Conservation (phyloP, 2,888 invertebrate genomes). For the Oscheius sp. region DNA sequence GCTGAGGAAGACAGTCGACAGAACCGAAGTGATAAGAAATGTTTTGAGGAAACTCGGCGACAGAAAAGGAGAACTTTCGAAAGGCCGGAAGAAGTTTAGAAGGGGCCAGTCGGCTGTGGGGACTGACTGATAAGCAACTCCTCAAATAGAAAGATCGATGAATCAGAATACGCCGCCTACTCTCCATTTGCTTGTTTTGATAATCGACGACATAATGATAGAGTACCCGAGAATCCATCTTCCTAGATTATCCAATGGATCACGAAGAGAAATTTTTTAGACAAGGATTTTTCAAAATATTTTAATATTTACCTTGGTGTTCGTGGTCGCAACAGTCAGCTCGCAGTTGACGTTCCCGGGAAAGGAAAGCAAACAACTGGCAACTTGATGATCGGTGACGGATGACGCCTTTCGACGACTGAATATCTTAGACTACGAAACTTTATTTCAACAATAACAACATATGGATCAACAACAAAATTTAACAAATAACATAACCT, state of each 20-base stretch:
- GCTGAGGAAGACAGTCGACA: neutral
- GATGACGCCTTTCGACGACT: slow-evolving; percentile 13
- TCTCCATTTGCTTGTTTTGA: slow-evolving; percentile 13
- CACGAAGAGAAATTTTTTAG: no score
- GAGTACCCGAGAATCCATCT: no score
- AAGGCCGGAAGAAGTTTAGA: slow-evolving; percentile 27
- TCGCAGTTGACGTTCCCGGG: slow-evolving; percentile 24
- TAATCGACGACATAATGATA: neutral
- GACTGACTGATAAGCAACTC: slow-evolving; percentile 32
- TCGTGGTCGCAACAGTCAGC: slow-evolving; percentile 16
- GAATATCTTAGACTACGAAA: neutral
- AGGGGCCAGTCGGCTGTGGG: slow-evolving; percentile 22
- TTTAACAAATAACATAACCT: slow-evolving; percentile 14
- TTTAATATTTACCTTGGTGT: slow-evolving; percentile 9
- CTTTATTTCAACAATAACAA: slow-evolving; percentile 8
- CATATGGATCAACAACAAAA: slow-evolving; percentile 21
- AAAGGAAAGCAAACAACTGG: slow-evolving; percentile 31
- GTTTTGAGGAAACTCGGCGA: neutral
- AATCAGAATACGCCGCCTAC: slow-evolving; percentile 26
- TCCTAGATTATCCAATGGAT: neutral
- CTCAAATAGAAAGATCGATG: slow-evolving; percentile 28
- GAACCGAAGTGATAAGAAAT: neutral
- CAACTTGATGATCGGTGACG: slow-evolving; percentile 30
- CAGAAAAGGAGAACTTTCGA: no score
- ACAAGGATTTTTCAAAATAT: neutral